Base-by-base conservation (phyloP, 1,140 invertebrate genomes). In the Andricus grossulariae region DNA sequence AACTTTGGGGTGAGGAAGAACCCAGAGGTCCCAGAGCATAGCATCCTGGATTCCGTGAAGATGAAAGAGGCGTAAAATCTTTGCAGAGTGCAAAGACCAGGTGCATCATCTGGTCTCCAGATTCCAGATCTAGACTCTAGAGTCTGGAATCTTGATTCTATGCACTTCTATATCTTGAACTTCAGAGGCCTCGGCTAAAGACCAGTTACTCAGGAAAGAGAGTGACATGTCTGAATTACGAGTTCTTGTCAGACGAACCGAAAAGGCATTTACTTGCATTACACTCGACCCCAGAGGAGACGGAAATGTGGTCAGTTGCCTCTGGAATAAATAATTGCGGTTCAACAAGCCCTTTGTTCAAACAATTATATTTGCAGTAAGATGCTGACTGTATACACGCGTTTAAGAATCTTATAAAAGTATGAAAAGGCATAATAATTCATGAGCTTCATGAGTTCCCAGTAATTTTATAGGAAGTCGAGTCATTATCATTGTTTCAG, bases 251-350 rank as follows among this genome's bases (percentile, higher is more conserved):
- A 45, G 10, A n/a, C 32, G 15, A 8, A 66, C 57, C 15, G 25
- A 10, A 32, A 73, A 73, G 45, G 39, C 19, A 19, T 49, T 71
- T 50, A 71, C 70, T 71, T 15, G 25, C 32, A 11, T n/a, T 18
- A 71, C 50, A 50, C 70, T 71, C 21, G 11, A 55, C 8, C 4
- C 45, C 78, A 84, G 74, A 76, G 78, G 57, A 82, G 76, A 82
- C 83, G 81, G 85, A 83, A 86, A 86, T 66, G 83, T 86, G 86
- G 79, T 85, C 84, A 82, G 85, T 86, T 87, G 84, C 84, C 84
- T 85, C 60, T 76, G 18, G 84, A 86, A 86, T 86, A 84, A 84
- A 82, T 84, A 83, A 84, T 84, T 77, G 77, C 73, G 55, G 19
- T 77, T 71, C 57, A 52, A 51, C 57, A 52, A 80, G 32, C 50